Evolutionary conservation across 2,888 invertebrate genomes (phyloP), one percentile per base, ranked within the genome.

Genomic region (Amaurobius ferox): DNA sequence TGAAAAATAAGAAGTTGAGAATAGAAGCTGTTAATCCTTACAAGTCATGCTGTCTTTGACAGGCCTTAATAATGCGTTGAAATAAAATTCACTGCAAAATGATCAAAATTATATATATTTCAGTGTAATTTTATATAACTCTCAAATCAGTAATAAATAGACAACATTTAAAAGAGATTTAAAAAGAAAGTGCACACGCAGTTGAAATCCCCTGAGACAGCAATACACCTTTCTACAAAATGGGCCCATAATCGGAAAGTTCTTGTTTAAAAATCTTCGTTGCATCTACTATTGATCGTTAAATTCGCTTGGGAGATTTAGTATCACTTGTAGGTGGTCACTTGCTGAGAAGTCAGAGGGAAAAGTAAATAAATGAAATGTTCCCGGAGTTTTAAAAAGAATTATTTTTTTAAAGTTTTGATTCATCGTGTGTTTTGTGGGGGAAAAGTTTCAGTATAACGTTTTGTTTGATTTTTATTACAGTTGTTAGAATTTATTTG

Each of bases 231-330:
- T 32, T 26, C 19, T 29, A 61, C 35, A 78, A 68, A 68, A 55
- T 44, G 26, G 70, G 61, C 30, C 30, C 19, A 48, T 55, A 79
- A 78, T 55, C 28, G 48, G 70, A 79, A 71, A 64, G 62, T 68
- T 40, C 64, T 68, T 44, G 26, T 35, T 79, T 40, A 71, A 79
- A 79, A 79, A 79, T 79, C 71, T 40, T 79, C 71, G 79, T 79
- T 79, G 71, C 71, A 79, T 79, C 71, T 62, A 35, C 30, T 62
- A 64, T 64, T 79, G 79, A 71, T 71, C 79, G 39, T 68, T 35
- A 30, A 55, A 68, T n/a, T 32, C 67, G 30, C 77, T 44, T 16
- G 35, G 48, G 67, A 55, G 77, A 77, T 64, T 64, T 64, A 29
- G 30, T 64, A 29, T 64, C 55, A 55, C 55, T 55, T 55, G 55